A percentile compares a stretch with the other conserved stretches of the same genome.
phyloP scores from a whole-genome alignment of 1,140 invertebrate species.

The Eupeodes corollae region DNA sequence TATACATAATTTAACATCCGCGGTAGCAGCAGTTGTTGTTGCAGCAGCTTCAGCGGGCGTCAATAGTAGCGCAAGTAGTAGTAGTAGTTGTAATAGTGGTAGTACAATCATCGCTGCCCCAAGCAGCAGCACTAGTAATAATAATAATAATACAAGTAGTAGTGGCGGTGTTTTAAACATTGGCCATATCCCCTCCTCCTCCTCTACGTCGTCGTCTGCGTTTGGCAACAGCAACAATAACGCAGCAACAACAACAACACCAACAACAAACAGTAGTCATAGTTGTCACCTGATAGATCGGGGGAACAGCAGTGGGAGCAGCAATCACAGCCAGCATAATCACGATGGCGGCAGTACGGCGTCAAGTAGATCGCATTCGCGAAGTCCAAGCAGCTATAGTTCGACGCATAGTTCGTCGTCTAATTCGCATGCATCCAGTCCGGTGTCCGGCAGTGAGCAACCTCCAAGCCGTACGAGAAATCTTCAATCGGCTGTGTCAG shows the following conservation, averaged over 20 bases:
- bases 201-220: constrained; percentile 1
- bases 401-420: constrained; percentile 37
- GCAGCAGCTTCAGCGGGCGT: constrained; percentile 35
- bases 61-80: constrained; percentile 16
- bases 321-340: too few relatives aligned
- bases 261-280: constrained; percentile 7
- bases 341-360: constrained; percentile 25
- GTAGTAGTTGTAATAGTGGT: constrained; percentile 4
- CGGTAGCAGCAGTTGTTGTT: constrained; percentile 35
- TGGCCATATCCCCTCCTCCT: neutral
- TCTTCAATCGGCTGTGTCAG: constrained; percentile 22
- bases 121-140: neutral
- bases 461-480: constrained; percentile 13
- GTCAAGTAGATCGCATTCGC: constrained; percentile 42
- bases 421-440: constrained; percentile 36
- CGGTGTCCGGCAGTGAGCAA: constrained; percentile 22
- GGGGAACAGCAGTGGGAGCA: too few relatives aligned
- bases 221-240: neutral
- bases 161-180: constrained; percentile 2
- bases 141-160: neutral
- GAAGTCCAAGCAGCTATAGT: constrained; percentile 38
- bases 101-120: neutral
- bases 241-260: constrained; percentile 4
- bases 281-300: constrained; percentile 4
- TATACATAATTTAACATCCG: neutral